Evolutionary conservation across 2,888 invertebrate species (phyloP).

Genomic region (Aphodius sticticus): DNA sequence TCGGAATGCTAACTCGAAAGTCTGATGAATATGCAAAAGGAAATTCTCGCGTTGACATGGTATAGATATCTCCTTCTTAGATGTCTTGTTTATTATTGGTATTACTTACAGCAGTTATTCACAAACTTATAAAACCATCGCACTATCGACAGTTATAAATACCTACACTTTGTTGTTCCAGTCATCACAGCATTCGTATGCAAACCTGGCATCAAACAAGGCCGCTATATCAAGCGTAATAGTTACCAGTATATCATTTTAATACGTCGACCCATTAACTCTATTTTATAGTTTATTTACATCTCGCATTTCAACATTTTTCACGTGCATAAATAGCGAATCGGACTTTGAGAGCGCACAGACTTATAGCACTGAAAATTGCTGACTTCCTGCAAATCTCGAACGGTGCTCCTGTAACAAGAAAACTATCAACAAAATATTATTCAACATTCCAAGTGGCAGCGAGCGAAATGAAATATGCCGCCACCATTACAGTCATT

Average conservation of each 20-base stretch:
- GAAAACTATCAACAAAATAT: conserved; percentile 4
- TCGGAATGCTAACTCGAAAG: no score
- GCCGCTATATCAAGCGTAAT: not conserved
- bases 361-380: not conserved
- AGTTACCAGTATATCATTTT: not conserved
- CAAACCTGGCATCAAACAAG: not conserved
- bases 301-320: not conserved
- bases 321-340: not conserved
- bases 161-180: not conserved
- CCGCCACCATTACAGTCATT: not conserved
- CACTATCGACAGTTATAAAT: not conserved
- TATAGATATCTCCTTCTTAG: not conserved
- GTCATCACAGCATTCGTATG: not conserved
- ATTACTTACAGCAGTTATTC: not conserved
- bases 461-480: not conserved
- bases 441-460: not conserved
- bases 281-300: conserved; percentile 4
- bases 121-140: not conserved
- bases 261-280: not conserved
- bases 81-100: not conserved
- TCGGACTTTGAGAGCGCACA: not conserved
- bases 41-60: not conserved
- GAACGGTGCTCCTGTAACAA: not conserved
- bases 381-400: not conserved
- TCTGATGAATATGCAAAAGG: not conserved